Base-by-base conservation (phyloP, 2,113 vertebrate genomes). In the Cyphomyrus plagiostoma region DNA sequence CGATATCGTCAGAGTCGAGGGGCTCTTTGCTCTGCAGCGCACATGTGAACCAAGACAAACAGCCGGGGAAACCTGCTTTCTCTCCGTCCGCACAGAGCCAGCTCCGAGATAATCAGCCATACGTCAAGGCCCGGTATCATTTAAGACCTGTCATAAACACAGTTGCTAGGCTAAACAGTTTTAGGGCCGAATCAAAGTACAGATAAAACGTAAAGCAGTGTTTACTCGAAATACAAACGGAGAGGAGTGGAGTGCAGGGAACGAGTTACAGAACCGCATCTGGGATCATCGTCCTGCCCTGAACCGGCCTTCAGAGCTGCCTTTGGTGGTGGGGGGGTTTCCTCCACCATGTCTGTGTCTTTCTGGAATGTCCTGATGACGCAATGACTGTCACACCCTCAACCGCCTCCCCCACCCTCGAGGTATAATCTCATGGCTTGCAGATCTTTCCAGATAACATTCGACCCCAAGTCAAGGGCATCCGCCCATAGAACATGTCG, bases 261-360 rank as follows among this genome's bases (percentile, higher is more conserved):
- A 90, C 91, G 91, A 92, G 92, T 89, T 90, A 93, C 91, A 92
- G 53, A 87, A 35, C 86, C 26, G 92, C 89, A 74, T 85, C 88
- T 80, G 85, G 56, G 88, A 86, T 85, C 93, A 91, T 94, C 93
- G 91, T 94, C 92, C 92, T 91, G 90, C 91, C 83, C 89, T 90
- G 90, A 93, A 92, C 92, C 80, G 92, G 90, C 88, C 90, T 93
- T 87, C 62, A 19, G 58, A 13, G 90, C 83, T 88, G 74, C 77
- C 42, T 86, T 82, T 92, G 89, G 91, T 84, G 91, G 89, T 45
- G 35, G 74, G 74, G 74, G 74, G 35, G 91, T 90, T 92, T 90
- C 95, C 94, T 90, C 95, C 94, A 94, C 94, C 92, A 90, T 92
- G 91, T 94, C 93, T 56, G 93, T 91, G 90, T 86, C 82, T 90